A percentile compares a stretch with the other conserved stretches of the same genome.
Evolutionary conservation across 2,888 invertebrate genomes (phyloP).

Genomic region (Lapara coniferarum): DNA sequence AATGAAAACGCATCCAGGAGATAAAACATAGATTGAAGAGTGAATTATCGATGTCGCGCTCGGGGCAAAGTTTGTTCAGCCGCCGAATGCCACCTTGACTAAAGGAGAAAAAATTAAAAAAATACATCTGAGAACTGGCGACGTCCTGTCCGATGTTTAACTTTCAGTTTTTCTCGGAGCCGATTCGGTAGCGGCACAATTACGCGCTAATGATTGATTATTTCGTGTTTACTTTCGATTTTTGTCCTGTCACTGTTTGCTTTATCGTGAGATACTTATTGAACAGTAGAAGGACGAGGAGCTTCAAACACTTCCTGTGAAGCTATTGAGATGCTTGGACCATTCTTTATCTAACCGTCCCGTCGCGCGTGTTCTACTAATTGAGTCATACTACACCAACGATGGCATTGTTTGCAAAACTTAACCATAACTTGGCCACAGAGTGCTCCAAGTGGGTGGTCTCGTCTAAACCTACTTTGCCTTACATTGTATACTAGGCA

Average conservation of each 20-base stretch:
- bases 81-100: conserved; percentile 64
- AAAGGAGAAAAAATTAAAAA: conserved; percentile 57
- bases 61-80: conserved; percentile 74
- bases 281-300: neutral
- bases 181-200: conserved; percentile 54
- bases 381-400: conserved; percentile 77
- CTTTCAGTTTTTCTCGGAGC: conserved; percentile 61
- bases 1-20: conserved; percentile 62
- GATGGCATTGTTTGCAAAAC: conserved; percentile 78
- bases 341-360: conserved; percentile 54
- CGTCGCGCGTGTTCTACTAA: conserved; percentile 71
- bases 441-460: conserved; percentile 70
- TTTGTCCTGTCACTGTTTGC: conserved; percentile 66
- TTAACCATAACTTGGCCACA: conserved; percentile 64
- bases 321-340: conserved; percentile 4
- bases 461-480: conserved; percentile 35
- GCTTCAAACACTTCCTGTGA: neutral
- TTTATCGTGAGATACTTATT: conserved; percentile 47
- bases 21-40: conserved; percentile 68
- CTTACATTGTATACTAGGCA: conserved; percentile 25
- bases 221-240: conserved; percentile 68
- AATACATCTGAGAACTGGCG: conserved; percentile 63
- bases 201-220: conserved; percentile 78
- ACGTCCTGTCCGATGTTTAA: conserved; percentile 73
- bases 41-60: conserved; percentile 80